phyloP scores from a whole-genome alignment of 2,113 vertebrate species.

The Edolisoma coerulescens region DNA sequence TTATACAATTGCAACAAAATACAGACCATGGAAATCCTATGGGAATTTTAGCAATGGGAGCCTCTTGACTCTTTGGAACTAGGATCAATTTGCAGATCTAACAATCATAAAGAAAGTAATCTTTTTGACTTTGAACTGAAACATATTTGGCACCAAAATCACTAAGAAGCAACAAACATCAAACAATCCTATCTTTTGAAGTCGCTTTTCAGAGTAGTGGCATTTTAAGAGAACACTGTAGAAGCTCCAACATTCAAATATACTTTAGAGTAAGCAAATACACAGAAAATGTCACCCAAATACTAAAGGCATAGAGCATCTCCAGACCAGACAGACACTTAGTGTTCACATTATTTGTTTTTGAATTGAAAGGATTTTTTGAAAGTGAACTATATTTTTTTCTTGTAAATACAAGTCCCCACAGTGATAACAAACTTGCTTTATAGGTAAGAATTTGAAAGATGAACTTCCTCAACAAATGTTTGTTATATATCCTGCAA shows the following conservation, averaged over 20 bases:
- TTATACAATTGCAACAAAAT: neutral
- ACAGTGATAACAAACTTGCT: conserved; percentile 23
- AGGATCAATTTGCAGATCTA: neutral
- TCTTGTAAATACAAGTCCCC: conserved; percentile 30
- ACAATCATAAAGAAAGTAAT: neutral
- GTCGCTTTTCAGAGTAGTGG: conserved; percentile 19
- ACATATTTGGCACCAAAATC: neutral
- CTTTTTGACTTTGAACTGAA: neutral
- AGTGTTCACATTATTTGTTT: conserved; percentile 50
- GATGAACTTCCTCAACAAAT: conserved; percentile 40
- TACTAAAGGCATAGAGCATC: conserved; percentile 34
- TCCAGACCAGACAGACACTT: neutral
- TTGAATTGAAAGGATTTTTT: conserved; percentile 59
- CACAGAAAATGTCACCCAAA: conserved; percentile 61
- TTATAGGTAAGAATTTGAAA: conserved; percentile 36
- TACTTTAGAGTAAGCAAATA: conserved; percentile 57
- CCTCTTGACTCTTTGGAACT: neutral
- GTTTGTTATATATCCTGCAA: conserved; percentile 18
- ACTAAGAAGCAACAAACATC: conserved; percentile 19
- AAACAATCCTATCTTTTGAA: neutral
- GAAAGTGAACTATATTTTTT: conserved; percentile 44
- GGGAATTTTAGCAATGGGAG: neutral
- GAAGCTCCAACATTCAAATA: conserved; percentile 46
- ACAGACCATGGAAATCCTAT: neutral
- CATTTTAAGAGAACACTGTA: conserved; percentile 39